Conservation (phyloP, 2,888 invertebrate genomes). For the Brenthis daphne region DNA sequence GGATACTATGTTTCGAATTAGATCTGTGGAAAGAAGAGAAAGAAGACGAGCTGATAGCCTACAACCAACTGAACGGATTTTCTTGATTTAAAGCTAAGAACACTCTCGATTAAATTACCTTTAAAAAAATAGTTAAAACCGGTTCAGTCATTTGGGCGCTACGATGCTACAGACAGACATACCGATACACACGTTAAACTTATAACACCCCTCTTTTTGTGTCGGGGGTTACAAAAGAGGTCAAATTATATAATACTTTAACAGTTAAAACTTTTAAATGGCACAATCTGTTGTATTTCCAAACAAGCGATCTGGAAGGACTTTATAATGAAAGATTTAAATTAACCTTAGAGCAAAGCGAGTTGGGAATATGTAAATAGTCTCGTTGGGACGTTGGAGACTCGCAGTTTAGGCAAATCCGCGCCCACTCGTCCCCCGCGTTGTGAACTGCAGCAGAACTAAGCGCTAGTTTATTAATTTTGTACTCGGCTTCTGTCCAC, state of each 20-base stretch:
- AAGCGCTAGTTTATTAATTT: conserved; percentile 1
- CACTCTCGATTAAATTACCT: too few relatives aligned
- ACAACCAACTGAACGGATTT: too few relatives aligned
- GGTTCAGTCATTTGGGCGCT: too few relatives aligned
- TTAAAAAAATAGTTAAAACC: too few relatives aligned
- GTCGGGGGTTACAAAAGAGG: too few relatives aligned
- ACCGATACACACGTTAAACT: too few relatives aligned
- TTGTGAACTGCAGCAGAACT: background rate
- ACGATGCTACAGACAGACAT: too few relatives aligned
- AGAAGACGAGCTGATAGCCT: too few relatives aligned
- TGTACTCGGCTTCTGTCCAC: background rate
- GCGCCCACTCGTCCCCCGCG: background rate
- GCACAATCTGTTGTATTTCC: background rate
- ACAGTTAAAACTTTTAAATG: background rate
- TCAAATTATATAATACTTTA: background rate
- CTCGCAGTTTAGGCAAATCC: conserved; percentile 3
- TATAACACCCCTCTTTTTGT: too few relatives aligned
- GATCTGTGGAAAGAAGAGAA: too few relatives aligned
- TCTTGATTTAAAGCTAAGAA: too few relatives aligned
- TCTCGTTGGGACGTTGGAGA: background rate
- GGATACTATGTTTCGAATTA: too few relatives aligned
- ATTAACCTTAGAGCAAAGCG: background rate
- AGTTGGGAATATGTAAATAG: conserved; percentile 1
- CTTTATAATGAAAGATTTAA: conserved; percentile 9
- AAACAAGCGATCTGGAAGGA: background rate